These are phyloP conservation scores for Nasonovia ribisnigri DNA, from an alignment of 2,888 invertebrate genomes.

Conservation along the genomic window DNA sequence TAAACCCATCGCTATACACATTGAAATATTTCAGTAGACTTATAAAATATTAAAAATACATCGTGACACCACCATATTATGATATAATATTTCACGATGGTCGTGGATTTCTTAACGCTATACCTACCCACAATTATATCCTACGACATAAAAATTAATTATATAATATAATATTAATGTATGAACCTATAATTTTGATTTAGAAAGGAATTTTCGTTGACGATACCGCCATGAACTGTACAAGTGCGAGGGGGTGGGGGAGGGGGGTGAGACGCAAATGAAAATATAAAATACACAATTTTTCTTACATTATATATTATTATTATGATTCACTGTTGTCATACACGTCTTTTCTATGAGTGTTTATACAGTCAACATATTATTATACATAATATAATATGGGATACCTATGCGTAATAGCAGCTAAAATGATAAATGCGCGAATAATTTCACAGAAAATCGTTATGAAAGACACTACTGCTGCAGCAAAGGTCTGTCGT, in stretches of 20 bases:
- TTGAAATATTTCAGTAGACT: not conserved
- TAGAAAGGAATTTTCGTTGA: not conserved
- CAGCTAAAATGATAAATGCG: not conserved
- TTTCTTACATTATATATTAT: not conserved
- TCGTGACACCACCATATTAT: not conserved
- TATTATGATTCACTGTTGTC: not conserved
- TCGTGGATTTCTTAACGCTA: not conserved
- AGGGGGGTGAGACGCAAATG: not conserved
- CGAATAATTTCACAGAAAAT: slow-evolving; percentile 4
- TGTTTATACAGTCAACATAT: not conserved
- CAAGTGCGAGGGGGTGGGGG: not conserved
- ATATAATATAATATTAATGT: not conserved
- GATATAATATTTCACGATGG: not conserved
- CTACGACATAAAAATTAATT: not conserved
- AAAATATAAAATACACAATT: not conserved
- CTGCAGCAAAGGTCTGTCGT: not conserved
- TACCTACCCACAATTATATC: not conserved
- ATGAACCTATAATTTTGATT: not conserved
- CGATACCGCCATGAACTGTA: not conserved
- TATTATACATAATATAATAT: not conserved
- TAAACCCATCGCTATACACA: not conserved
- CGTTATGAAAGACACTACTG: slow-evolving; percentile 7
- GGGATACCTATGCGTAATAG: not conserved
- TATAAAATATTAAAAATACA: not conserved
- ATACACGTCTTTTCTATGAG: not conserved